Evolutionary conservation across 2,113 vertebrate genomes (phyloP).

Genomic region (Halichoeres trimaculatus): DNA sequence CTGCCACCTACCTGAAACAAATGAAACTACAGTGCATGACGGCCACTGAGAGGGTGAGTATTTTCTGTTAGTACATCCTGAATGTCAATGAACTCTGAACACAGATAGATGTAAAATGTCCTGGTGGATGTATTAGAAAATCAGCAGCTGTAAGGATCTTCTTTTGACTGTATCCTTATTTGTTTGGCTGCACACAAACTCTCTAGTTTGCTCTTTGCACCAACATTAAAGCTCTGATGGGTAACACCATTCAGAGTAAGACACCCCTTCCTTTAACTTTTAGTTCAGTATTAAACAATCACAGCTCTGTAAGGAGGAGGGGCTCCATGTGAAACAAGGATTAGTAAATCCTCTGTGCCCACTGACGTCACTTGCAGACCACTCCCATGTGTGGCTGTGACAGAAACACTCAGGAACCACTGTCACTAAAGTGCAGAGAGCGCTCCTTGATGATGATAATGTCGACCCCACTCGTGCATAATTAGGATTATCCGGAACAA

Average conservation of each 20-base stretch:
- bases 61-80: not conserved
- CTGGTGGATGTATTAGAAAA: conserved; percentile 1
- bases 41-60: conserved; percentile 91
- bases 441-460: conserved; percentile 53
- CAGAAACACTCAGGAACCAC: conserved; percentile 56
- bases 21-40: conserved; percentile 98
- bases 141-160: not conserved
- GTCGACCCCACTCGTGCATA: conserved; percentile 59
- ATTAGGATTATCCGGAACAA: conserved; percentile 72
- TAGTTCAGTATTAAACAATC: conserved; percentile 17
- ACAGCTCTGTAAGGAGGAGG: conserved; percentile 50
- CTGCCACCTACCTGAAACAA: conserved; percentile 97
- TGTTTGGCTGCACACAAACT: conserved; percentile 10
- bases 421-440: conserved; percentile 64
- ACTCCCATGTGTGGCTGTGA: conserved; percentile 65
- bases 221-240: not conserved
- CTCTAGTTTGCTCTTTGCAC: conserved; percentile 8
- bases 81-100: not conserved
- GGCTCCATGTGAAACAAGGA: conserved; percentile 42
- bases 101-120: not conserved
- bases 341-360: conserved; percentile 47
- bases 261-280: conserved; percentile 36
- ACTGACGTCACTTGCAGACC: conserved; percentile 58
- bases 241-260: not conserved
- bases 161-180: conserved; percentile 7